A percentile compares a stretch with the other conserved stretches of the same genome.
phyloP scores from a whole-genome alignment of 2,888 invertebrate species.

The Drosophila maculinotata region DNA sequence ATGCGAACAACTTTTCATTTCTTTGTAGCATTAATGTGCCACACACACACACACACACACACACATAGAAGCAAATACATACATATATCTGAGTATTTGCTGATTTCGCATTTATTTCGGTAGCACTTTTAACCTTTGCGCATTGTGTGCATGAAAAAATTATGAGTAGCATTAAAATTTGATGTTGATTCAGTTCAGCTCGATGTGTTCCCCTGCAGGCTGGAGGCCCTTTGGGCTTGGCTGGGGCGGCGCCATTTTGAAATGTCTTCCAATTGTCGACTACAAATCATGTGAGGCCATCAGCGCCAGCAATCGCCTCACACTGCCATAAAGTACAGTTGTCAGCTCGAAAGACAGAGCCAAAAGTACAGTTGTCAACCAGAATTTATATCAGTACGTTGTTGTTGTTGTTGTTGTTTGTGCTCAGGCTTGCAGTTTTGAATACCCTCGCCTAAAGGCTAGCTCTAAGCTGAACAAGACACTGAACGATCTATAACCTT shows the following conservation, averaged over 20 bases:
- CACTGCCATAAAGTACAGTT: constrained; percentile 44
- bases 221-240: constrained; percentile 7
- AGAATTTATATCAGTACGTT: constrained; percentile 47
- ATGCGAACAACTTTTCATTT: constrained; percentile 48
- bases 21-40: constrained; percentile 45
- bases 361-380: constrained; percentile 54
- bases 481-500: background rate
- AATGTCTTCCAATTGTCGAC: constrained; percentile 65
- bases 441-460: constrained; percentile 15
- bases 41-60: background rate
- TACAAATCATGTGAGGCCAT: constrained; percentile 72
- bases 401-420: constrained; percentile 19
- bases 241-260: background rate
- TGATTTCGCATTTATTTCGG: constrained; percentile 61
- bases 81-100: constrained; percentile 51
- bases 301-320: constrained; percentile 53
- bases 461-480: background rate
- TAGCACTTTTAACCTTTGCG: constrained; percentile 64
- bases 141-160: constrained; percentile 74
- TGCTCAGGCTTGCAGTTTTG: constrained; percentile 12
- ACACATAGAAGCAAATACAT: background rate
- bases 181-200: constrained; percentile 51
- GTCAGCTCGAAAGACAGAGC: constrained; percentile 22
- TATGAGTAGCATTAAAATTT: constrained; percentile 79
- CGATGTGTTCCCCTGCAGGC: constrained; percentile 2